Evolutionary conservation across 2,888 invertebrate genomes (phyloP), one percentile per base, ranked within the genome.

Genomic region (Oithona nana): DNA sequence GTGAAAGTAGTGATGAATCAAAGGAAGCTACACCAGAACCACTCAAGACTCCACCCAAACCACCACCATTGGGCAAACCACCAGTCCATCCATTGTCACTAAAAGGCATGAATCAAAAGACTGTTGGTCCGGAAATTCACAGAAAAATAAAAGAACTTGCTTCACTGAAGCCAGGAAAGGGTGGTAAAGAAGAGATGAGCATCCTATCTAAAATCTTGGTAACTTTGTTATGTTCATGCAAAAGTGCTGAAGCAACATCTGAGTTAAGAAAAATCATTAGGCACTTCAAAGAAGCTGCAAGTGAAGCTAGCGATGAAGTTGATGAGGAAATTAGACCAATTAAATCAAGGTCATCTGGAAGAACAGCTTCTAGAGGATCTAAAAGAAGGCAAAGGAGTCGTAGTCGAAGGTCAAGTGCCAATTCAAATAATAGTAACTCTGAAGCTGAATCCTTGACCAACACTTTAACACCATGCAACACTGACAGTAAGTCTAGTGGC

Each of bases 201-300:
- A 26, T 59, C n/a, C 49, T 59, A 8, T 48, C 48, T 6, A 59
- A 59, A 48, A 59, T 59, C 22, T 22, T 59, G n/a, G 59, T 59
- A 11, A 30, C 30, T 22, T 24, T 59, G 24, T 48, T 59, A 28
- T 59, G 59, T 48, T 59, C 59, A 6, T 59, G 59, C 39, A 59
- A 59, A 26, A 48, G 24, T 3, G 22, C 59, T 22, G 59, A 20
- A 8, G 59, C 59, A 6, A 28, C 59, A 48, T 22, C 16, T 22
- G 59, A 59, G 49, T 49, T 59, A 4, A 59, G 28, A 26, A 31
- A 49, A 22, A 31, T 59, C 28, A 59, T 59, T 8, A 59, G 24
- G 20, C 59, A 59, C 3, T 59, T 59, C 24, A 31, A 28, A 24
- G 59, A 59, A 20, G 59, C 39, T 11, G 59, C 59, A 2, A 31